A percentile compares a stretch with the other conserved stretches of the same genome.
phyloP scores from a whole-genome alignment of 1,140 invertebrate genomes.

The Drosophila miranda region DNA sequence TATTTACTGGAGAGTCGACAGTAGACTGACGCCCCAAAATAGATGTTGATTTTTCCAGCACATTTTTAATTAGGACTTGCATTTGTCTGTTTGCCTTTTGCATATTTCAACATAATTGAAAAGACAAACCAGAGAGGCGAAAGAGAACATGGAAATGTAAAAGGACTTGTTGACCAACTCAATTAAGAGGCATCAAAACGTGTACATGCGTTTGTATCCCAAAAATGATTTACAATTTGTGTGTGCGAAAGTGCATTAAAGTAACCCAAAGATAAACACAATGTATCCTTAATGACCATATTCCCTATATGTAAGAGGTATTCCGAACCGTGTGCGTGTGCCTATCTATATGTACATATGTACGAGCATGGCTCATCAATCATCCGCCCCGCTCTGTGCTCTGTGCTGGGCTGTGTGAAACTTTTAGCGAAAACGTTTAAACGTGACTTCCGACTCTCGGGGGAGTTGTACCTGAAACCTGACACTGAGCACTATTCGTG shows the following conservation, averaged over 20 bases:
- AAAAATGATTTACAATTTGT: constrained; percentile 41
- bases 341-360: constrained; percentile 1
- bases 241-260: constrained; percentile 36
- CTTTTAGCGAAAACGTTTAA: constrained; percentile 75
- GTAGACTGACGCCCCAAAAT: too few relatives aligned
- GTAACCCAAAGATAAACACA: constrained; percentile 47
- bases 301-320: constrained; percentile 7
- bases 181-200: constrained; percentile 54
- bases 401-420: constrained; percentile 49
- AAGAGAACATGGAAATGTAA: constrained; percentile 4
- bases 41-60: too few relatives aligned
- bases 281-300: constrained; percentile 49
- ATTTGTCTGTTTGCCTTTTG: too few relatives aligned
- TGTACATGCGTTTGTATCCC: constrained; percentile 18
- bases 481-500: constrained; percentile 34
- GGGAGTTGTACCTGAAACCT: constrained; percentile 18
- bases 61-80: too few relatives aligned
- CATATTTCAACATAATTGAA: constrained; percentile 13
- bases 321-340: background rate
- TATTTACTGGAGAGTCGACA: constrained; percentile 3
- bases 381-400: constrained; percentile 24
- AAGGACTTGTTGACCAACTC: constrained; percentile 33
- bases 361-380: constrained; percentile 56
- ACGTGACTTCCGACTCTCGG: constrained; percentile 73
- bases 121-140: background rate